Base-by-base conservation (phyloP, 1,140 invertebrate species). In the Conus ventricosus region DNA sequence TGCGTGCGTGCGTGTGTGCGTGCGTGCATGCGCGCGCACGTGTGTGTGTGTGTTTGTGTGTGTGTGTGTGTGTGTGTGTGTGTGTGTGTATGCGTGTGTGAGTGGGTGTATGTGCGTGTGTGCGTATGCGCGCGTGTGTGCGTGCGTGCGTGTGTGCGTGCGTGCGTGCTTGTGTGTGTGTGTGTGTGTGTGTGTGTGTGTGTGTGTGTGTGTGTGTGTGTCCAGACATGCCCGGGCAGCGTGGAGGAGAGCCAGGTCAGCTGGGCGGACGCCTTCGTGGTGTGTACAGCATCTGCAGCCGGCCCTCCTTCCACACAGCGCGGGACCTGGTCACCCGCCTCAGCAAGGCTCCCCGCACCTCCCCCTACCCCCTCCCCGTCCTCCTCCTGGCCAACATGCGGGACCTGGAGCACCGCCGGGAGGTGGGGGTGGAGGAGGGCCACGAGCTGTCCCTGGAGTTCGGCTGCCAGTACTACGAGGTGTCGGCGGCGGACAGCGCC, bases 391-490 rank as follows among this genome's bases (percentile, higher is more conserved):
- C 97, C 83, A 98, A 98, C 95, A 97, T 98, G 95, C 95, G 97
- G 91, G 97, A 98, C 96, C 96, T 98, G 92, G 97, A 97, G 95
- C 97, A 97, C 95, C 96, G 96, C 93, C 97, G 97, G 93, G 96
- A 96, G 94, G 97, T 97, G 4, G 97, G 96, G 92, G 97, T 97
- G 15, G 97, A 97, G 92, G 97, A 97, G 91, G 97, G 97, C 25
- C 97, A 97, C 92, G 97, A 97, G 93, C 91, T 97, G 67, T 97
- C 97, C 0, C 94, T 97, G 84, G 96, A 97, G 83, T 97, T 97
- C 92, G 97, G 97, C 23, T 98, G 97, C 93, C 97, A 97, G 93
- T 98, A 98, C 94, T 98, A 97, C 94, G 97, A 98, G 95, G 97
- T 98, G 87, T 97, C 97, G 84, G 97, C 97, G 20, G 97, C 97